A percentile compares a stretch with the other conserved stretches of the same genome.
These are phyloP conservation scores for Squalus acanthias DNA, from an alignment of 2,797 vertebrate genomes.

Conservation along the genomic window DNA sequence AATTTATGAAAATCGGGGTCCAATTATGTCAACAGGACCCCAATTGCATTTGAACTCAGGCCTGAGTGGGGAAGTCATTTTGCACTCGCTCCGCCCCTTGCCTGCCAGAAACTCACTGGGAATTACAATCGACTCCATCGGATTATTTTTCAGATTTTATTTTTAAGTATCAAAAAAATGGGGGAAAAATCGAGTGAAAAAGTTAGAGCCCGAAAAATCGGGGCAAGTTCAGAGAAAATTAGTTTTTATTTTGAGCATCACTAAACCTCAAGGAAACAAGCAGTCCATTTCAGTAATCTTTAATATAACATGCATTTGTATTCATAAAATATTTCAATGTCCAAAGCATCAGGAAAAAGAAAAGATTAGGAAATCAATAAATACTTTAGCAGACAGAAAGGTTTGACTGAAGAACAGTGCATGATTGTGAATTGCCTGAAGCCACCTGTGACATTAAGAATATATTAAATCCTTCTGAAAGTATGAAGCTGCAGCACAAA, in stretches of 20 bases:
- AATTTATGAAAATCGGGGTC: too few relatives aligned
- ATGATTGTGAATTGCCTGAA: constrained; percentile 47
- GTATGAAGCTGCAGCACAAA: constrained; percentile 45
- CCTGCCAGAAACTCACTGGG: background rate
- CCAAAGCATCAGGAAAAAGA: background rate
- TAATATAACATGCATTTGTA: background rate
- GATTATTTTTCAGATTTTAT: background rate
- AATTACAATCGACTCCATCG: background rate
- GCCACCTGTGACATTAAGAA: constrained; percentile 53
- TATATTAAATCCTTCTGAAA: constrained; percentile 52
- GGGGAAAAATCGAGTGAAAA: background rate
- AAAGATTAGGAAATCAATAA: constrained; percentile 47
- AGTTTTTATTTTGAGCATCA: background rate
- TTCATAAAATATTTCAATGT: background rate
- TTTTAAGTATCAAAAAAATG: background rate
- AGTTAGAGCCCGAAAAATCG: background rate
- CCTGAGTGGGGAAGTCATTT: too few relatives aligned
- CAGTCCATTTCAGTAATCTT: background rate
- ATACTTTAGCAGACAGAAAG: constrained; percentile 48
- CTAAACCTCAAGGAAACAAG: background rate
- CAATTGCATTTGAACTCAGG: background rate
- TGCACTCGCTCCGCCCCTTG: too few relatives aligned
- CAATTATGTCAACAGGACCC: background rate
- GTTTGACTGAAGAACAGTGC: constrained; percentile 48
- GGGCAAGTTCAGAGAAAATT: background rate